Evolutionary conservation across 2,888 invertebrate species (phyloP), one percentile per base, ranked within the genome.

Genomic region (Dryomyza anilis): DNA sequence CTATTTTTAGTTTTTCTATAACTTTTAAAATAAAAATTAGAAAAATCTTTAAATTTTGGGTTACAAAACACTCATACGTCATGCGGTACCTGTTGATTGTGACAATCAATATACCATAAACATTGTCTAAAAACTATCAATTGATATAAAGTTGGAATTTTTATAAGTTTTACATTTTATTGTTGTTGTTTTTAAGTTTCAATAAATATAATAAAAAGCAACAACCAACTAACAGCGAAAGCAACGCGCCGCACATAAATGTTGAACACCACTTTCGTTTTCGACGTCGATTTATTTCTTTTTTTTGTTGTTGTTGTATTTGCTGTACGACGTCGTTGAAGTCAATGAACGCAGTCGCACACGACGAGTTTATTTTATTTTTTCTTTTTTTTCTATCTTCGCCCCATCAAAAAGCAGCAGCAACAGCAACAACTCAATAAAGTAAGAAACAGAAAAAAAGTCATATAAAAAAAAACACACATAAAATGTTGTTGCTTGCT

Each of bases 321-420:
- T n/a, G n/a, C 46, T 25, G 3, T 27, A 14, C 55, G 33, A 36
- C 36, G 61, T 43, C 39, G 59, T 30, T 33, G 25, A 29, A 61
- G 61, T 61, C 61, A 61, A 52, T 61, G 61, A 53, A 60, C 60
- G 60, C n/a, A 5, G 33, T n/a, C 29, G 21, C 10, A 36, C 36
- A 12, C 55, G 23, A 14, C 33, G 29, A 14, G 36, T 39, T 19
- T n/a, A 12, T 29, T 55, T 33, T 19, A 29, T 29, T 30, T 19
- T 53, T 14, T 55, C 21, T 21, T n/a, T 33, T 29, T 8, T 12
- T 23, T 55, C 21, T 55, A n/a, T 39, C 39, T 12, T 7, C 39
- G 39, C 8, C 39, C 2, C 21, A 23, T 23, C 23, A 12, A 21
- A 46, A 25, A 10, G 27, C 2, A 25, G 25, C 50, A n/a, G 50